Conservation (phyloP, 2,888 invertebrate species). For the Drosophila sordidula region DNA sequence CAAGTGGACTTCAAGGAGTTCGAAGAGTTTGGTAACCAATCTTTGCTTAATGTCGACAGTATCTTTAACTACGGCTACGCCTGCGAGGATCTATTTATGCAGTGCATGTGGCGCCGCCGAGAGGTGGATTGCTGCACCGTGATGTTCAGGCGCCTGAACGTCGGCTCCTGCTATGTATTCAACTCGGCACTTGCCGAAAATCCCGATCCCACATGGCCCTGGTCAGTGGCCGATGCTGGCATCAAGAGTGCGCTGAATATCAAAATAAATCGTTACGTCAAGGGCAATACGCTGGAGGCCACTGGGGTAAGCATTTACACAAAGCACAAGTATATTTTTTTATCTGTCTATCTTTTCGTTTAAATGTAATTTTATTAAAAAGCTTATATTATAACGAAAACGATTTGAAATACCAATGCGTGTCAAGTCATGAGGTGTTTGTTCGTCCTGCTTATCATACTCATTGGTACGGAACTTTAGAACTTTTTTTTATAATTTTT, state of each 20-base stretch:
- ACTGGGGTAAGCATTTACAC: constrained; percentile 52
- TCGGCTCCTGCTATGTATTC: constrained; percentile 59
- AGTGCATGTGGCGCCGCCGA: constrained; percentile 67
- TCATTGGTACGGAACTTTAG: no score
- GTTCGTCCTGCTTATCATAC: no score
- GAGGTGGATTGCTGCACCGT: constrained; percentile 65
- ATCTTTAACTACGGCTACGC: constrained; percentile 24
- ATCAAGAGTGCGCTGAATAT: constrained; percentile 58
- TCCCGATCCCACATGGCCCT: constrained; percentile 67
- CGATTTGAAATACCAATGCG: no score
- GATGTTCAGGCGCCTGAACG: constrained; percentile 35
- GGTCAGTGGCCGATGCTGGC: constrained; percentile 67
- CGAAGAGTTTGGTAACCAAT: constrained; percentile 10
- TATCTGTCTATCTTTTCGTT: no score
- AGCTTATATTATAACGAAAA: no score
- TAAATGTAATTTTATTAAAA: no score
- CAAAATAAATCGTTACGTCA: constrained; percentile 45
- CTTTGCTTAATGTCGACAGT: constrained; percentile 13
- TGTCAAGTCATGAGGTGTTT: no score
- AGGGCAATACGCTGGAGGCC: constrained; percentile 15
- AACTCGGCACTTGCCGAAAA: constrained; percentile 46
- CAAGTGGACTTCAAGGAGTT: constrained; percentile 20
- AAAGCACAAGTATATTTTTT: no score
- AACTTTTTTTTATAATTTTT: no score
- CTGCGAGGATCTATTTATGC: constrained; percentile 60